phyloP scores from a whole-genome alignment of 2,797 vertebrate genomes.

The Halcyon smyrnensis region DNA sequence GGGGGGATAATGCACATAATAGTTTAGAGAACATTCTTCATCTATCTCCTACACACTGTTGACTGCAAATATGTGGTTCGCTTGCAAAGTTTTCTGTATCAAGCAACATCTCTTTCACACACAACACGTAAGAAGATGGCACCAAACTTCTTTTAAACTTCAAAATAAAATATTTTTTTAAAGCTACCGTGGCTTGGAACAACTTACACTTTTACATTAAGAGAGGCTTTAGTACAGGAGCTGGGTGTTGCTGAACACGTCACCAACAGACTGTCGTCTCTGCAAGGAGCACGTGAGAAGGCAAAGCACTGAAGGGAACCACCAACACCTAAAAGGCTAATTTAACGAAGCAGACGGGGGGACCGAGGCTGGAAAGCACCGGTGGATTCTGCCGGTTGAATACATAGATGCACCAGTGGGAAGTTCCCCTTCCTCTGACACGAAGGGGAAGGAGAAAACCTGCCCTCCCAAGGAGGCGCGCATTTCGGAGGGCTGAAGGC shows the following conservation, averaged over 20 bases:
- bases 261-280: neutral
- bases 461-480: rapidly evolving
- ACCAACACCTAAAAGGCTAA: rapidly evolving
- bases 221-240: rapidly evolving
- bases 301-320: neutral
- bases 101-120: neutral
- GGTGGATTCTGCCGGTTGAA: rapidly evolving
- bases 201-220: neutral
- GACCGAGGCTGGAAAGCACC: rapidly evolving
- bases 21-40: neutral
- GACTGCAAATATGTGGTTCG: neutral
- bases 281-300: neutral
- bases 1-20: neutral
- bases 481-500: rapidly evolving
- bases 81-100: neutral
- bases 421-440: rapidly evolving
- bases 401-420: rapidly evolving
- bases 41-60: rapidly evolving
- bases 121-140: neutral
- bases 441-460: rapidly evolving
- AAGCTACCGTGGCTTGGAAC: neutral
- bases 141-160: neutral
- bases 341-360: rapidly evolving
- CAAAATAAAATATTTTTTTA: neutral
- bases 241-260: rapidly evolving